phyloP scores from a whole-genome alignment of 2,888 invertebrate species.

The Drosophila conformis region DNA sequence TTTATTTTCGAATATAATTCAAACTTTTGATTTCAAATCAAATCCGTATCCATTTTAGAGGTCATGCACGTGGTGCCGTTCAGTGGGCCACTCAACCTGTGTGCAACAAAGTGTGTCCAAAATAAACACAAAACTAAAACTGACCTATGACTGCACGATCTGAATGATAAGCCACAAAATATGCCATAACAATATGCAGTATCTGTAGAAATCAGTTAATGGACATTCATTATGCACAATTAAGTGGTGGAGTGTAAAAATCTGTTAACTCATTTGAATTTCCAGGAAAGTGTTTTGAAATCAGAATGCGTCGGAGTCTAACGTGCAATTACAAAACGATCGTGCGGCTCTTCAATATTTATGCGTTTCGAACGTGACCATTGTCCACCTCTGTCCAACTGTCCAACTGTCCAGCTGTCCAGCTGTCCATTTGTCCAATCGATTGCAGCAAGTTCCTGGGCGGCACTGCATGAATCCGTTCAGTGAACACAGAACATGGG shows the following conservation, averaged over 20 bases:
- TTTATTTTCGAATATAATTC: conserved; percentile 38
- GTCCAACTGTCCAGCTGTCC: conserved; percentile 1
- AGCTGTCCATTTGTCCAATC: conserved; percentile 26
- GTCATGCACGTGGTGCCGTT: conserved; percentile 64
- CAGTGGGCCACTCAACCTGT: conserved; percentile 59
- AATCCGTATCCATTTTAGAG: conserved; percentile 55
- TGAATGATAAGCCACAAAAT: conserved; percentile 38
- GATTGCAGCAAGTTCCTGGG: conserved; percentile 78
- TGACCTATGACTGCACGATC: conserved; percentile 56
- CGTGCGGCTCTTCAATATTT: conserved; percentile 40
- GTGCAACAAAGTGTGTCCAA: conserved; percentile 72
- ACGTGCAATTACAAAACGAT: conserved; percentile 54
- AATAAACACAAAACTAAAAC: conserved; percentile 22
- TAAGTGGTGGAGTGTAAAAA: background rate
- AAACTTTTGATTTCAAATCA: conserved; percentile 61
- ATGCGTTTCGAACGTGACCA: conserved; percentile 69
- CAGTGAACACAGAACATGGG: conserved; percentile 22
- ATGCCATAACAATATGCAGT: conserved; percentile 16
- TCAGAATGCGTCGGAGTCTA: conserved; percentile 28
- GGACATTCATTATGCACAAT: conserved; percentile 12
- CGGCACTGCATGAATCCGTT: conserved; percentile 37
- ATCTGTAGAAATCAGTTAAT: conserved; percentile 30
- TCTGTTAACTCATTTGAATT: conserved; percentile 45
- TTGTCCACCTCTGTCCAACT: conserved; percentile 22
- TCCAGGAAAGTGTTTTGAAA: conserved; percentile 51